Conservation (phyloP, 2,797 vertebrate species). For the Rhabdophis nuchalis region DNA sequence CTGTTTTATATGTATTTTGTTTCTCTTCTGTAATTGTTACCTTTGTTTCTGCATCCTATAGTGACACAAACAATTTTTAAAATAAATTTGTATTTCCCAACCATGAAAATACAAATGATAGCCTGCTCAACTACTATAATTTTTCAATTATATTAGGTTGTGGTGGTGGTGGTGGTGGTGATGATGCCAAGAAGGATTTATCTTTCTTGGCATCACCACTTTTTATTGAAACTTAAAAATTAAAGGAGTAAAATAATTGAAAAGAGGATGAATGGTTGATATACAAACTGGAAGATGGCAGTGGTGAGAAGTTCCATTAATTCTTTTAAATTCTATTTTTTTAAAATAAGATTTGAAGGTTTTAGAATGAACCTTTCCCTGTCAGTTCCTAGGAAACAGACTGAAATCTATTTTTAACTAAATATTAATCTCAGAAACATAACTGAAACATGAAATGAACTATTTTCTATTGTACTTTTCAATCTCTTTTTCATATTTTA, state of each 20-base stretch:
- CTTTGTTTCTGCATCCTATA: not conserved
- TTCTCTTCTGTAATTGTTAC: not conserved
- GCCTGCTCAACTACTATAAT: not conserved
- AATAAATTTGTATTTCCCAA: not conserved
- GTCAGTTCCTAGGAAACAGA: not conserved
- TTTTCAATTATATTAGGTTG: too few species aligned
- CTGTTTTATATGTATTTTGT: not conserved
- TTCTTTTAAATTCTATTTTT: not conserved
- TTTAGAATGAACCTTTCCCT: not conserved
- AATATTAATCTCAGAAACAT: not conserved
- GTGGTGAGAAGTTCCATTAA: not conserved
- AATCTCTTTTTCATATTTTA: not conserved
- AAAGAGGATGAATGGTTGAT: slow-evolving; percentile 2
- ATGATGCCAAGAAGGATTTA: not conserved
- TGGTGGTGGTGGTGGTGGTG: too few species aligned
- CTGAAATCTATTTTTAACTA: not conserved
- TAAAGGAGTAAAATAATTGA: not conserved
- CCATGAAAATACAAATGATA: not conserved
- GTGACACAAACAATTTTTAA: not conserved
- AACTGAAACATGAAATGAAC: not conserved
- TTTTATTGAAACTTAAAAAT: not conserved
- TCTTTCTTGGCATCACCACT: too few species aligned
- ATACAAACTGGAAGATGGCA: not conserved
- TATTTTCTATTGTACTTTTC: not conserved
- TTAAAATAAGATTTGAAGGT: not conserved